Evolutionary conservation across 2,113 vertebrate genomes (phyloP), one percentile per base, ranked within the genome.

Genomic region (Osmerus eperlanus): DNA sequence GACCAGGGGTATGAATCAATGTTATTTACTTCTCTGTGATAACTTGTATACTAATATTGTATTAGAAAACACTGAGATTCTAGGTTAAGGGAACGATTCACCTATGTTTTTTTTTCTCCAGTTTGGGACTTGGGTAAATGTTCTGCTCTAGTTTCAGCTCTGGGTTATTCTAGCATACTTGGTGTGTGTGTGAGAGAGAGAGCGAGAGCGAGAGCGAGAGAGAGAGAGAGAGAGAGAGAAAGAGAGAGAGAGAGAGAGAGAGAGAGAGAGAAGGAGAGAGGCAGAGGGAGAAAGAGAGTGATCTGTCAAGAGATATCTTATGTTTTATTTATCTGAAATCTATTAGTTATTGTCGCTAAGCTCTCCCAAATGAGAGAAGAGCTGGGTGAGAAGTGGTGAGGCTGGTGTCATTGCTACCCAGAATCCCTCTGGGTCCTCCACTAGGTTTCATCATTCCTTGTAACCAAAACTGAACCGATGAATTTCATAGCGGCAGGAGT

Each of bases 1-100:
- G 92, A 47, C 80, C 87, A 18, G 9, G 83, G 89, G 94, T 94
- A 87, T 86, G 93, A 89, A 78, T 2, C 73, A 13, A 64, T 23
- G 54, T 19, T 75, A 16, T 72, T 68, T 77, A 15, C 59, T 8
- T 68, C 55, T 14, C 68, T 62, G 14, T 52, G 32, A 53, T n/a
- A 53, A 21, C 51, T 4, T 68, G 23, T 16, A 15, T 28, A 19
- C 16, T 29, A 28, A 18, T 15, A 14, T 16, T 53, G 3, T 7
- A 53, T 3, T 51, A 9, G 29, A n/a, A 12, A 36, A 14, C 0
- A 32, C 25, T 65, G 29, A 18, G 32, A n/a, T 41, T 65, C 19
- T 29, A 41, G 36, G n/a, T 41, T 41, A 41, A 41, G 36, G 36
- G 36, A 41, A 41, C 6, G 7, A 41, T 41, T 41, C 36, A 41